Conservation (phyloP, 2,888 invertebrate genomes). For the Tupiocoris notatus region DNA sequence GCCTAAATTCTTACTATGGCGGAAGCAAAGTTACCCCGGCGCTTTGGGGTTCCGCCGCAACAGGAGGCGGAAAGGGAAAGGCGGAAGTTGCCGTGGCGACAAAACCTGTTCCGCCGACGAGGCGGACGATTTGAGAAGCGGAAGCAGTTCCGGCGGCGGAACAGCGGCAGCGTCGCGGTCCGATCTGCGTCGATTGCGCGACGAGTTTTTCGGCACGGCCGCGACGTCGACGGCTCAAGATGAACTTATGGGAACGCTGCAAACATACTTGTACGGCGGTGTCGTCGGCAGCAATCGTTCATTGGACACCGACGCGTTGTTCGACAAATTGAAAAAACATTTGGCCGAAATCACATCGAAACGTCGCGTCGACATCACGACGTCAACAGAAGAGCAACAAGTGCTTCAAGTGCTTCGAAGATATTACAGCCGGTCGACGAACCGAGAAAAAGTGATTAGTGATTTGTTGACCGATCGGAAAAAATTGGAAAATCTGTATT, state of each 20-base stretch:
- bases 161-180: slow-evolving; percentile 64
- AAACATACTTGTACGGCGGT: slow-evolving; percentile 60
- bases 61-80: slow-evolving; percentile 58
- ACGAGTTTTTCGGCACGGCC: slow-evolving; percentile 61
- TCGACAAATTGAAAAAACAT: slow-evolving; percentile 64
- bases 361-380: slow-evolving; percentile 51
- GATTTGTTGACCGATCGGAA: slow-evolving; percentile 71
- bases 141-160: slow-evolving; percentile 51
- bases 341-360: slow-evolving; percentile 54
- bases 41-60: slow-evolving; percentile 60
- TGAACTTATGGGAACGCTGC: slow-evolving; percentile 65
- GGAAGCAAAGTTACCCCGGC: slow-evolving; percentile 79
- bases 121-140: slow-evolving; percentile 59
- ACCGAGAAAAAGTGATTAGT: slow-evolving; percentile 68
- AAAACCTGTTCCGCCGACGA: slow-evolving; percentile 64
- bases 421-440: slow-evolving; percentile 66
- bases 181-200: slow-evolving; percentile 66
- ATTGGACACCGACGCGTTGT: slow-evolving; percentile 64
- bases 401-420: slow-evolving; percentile 66
- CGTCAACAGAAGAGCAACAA: slow-evolving; percentile 60
- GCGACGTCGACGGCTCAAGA: slow-evolving; percentile 56
- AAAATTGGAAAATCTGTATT: slow-evolving; percentile 69
- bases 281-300: slow-evolving; percentile 7
- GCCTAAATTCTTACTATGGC: slow-evolving; percentile 75
- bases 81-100: slow-evolving; percentile 66